Base-by-base conservation (phyloP, 2,113 vertebrate species). In the Clarias gariepinus region DNA sequence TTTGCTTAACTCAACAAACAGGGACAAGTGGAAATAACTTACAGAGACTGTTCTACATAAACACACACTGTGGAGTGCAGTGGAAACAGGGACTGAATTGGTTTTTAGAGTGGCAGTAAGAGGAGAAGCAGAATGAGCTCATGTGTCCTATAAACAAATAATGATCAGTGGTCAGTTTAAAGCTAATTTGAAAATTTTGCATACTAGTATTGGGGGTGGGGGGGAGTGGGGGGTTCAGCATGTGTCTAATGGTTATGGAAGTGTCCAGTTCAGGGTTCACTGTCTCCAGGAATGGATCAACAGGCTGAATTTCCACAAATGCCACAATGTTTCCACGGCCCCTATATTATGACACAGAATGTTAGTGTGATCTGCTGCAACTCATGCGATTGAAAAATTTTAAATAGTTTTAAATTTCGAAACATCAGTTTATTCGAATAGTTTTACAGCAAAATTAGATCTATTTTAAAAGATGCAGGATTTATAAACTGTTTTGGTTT, bases 101-200 rank as follows among this genome's bases (percentile, higher is more conserved):
- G 36, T 66, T 58, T 79, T 58, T 28, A 58, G 77, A 58, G 36
- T 3, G 0, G 57, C 36, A 18, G 82, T 64, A 36, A 81, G 77
- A 87, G 61, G 53, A 61, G 74, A 55, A 41, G 28, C 77, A 81
- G 30, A 88, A 87, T 90, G 63, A 89, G 80, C 74, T 89, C 89
- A 85, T 82, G 71, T 85, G 82, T 82, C 87, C 71, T 85, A 81
- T 88, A 90, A 89, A 86, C 84, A n/a, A n/a, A n/a, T n/a, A 83
- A 18, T 11, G 25, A 47, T 57, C 63, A 90, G 89, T 64, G 28
- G 88, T 90, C 82, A 87, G 76, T 83, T 68, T 91, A 85, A 80
- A 85, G 78, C 30, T 61, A 21, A 52, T 74, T 73, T 41, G 2
- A 41, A 63, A 68, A 66, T 4, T 0, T 9, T 19, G 21, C 68